Evolutionary conservation across 2,113 vertebrate genomes (phyloP).

Genomic region (Channa maculata): DNA sequence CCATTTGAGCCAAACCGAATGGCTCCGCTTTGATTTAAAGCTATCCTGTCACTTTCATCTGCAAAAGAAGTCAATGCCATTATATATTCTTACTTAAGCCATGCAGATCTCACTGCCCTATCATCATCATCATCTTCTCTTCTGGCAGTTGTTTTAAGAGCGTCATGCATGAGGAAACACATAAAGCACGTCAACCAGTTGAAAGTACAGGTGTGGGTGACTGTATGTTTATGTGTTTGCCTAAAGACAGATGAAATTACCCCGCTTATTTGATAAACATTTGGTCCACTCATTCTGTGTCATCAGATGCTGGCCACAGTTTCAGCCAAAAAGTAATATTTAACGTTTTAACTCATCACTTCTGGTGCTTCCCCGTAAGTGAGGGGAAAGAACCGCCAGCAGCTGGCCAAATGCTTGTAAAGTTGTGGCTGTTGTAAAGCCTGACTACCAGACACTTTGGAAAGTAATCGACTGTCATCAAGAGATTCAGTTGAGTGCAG

Average conservation of each 20-base stretch:
- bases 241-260: conserved; percentile 56
- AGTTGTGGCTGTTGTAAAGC: conserved; percentile 52
- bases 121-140: conserved; percentile 8
- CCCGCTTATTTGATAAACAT: conserved; percentile 50
- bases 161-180: conserved; percentile 53
- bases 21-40: too few species aligned
- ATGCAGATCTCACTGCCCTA: conserved; percentile 9
- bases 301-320: conserved; percentile 41
- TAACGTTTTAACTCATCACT: conserved; percentile 46
- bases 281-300: conserved; percentile 62
- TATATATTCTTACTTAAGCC: neutral
- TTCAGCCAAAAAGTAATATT: conserved; percentile 59
- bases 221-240: conserved; percentile 47
- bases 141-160: conserved; percentile 4
- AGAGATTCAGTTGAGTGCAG: conserved; percentile 19
- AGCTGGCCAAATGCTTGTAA: conserved; percentile 54
- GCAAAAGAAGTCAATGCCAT: neutral
- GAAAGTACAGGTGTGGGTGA: conserved; percentile 59
- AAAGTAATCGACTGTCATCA: conserved; percentile 55
- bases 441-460: conserved; percentile 45
- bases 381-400: conserved; percentile 28
- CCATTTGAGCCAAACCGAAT: neutral
- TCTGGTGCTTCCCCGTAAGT: conserved; percentile 27
- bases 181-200: conserved; percentile 58
- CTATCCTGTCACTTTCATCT: conserved; percentile 23